Percentiles rank a stretch among this genome's conserved stretches.
These are phyloP conservation scores for Daktulosphaira vitifoliae DNA, from an alignment of 1,140 invertebrate genomes.

Conservation along the genomic window DNA sequence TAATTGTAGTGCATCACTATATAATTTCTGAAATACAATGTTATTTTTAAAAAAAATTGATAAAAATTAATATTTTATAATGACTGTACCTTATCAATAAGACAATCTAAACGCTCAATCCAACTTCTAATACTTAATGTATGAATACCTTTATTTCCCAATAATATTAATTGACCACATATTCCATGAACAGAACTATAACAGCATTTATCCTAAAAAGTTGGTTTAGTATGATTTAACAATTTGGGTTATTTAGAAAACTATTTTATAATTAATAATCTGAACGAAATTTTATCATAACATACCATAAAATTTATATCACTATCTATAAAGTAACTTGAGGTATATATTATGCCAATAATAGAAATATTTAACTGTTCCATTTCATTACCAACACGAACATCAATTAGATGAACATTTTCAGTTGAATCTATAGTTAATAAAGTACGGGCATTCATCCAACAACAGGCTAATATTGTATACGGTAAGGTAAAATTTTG, in stretches of 20 bases:
- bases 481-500: slow-evolving; percentile 41
- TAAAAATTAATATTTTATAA: not conserved
- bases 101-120: slow-evolving; percentile 64
- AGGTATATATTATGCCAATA: slow-evolving; percentile 81
- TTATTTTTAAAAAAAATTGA: slow-evolving; percentile 3
- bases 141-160: slow-evolving; percentile 75
- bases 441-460: slow-evolving; percentile 80
- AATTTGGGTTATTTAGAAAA: not conserved
- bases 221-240: not conserved
- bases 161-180: slow-evolving; percentile 69
- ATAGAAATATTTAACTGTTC: slow-evolving; percentile 72
- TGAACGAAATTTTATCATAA: too few species aligned
- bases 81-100: slow-evolving; percentile 52
- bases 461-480: slow-evolving; percentile 54
- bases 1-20: slow-evolving; percentile 55
- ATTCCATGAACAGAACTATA: slow-evolving; percentile 80
- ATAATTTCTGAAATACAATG: slow-evolving; percentile 48
- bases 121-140: slow-evolving; percentile 71
- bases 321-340: slow-evolving; percentile 82
- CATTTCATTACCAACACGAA: slow-evolving; percentile 74
- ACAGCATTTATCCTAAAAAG: slow-evolving; percentile 68
- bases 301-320: slow-evolving; percentile 71
- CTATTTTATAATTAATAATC: too few species aligned
- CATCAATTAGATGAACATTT: slow-evolving; percentile 78
- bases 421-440: slow-evolving; percentile 78